Percentiles rank a stretch among this genome's conserved stretches.
Evolutionary conservation across 2,113 vertebrate species (phyloP).

Genomic region (Corydoras sp.): DNA sequence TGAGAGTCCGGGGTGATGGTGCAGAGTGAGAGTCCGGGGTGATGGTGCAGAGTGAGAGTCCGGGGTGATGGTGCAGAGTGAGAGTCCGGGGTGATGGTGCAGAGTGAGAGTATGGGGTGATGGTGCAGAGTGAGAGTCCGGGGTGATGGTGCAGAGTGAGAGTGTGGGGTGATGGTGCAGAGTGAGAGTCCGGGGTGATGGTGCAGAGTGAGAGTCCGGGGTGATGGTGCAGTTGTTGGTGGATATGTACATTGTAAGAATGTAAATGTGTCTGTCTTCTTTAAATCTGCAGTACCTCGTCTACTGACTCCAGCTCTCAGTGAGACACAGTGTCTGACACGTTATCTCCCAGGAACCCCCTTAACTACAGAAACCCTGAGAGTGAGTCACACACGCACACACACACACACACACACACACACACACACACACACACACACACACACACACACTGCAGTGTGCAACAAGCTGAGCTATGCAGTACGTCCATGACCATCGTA

Average conservation of each 20-base stretch:
- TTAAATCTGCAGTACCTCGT: neutral
- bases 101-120: too few relatives aligned
- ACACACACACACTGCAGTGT: neutral
- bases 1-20: too few relatives aligned
- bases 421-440: neutral
- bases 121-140: too few relatives aligned
- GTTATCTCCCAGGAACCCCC: slow-evolving; percentile 34
- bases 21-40: too few relatives aligned
- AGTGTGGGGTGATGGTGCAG: too few relatives aligned
- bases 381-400: slow-evolving; percentile 4
- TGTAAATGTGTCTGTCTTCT: neutral
- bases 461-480: neutral
- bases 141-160: too few relatives aligned
- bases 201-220: too few relatives aligned
- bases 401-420: neutral
- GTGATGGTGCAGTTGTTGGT: too few relatives aligned
- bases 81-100: too few relatives aligned
- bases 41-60: too few relatives aligned
- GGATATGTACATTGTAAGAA: neutral
- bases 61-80: too few relatives aligned
- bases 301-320: neutral
- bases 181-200: too few relatives aligned
- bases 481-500: neutral
- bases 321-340: neutral
- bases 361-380: slow-evolving; percentile 4